Conservation (phyloP, 2,888 invertebrate species). For the Acronicta leporina region DNA sequence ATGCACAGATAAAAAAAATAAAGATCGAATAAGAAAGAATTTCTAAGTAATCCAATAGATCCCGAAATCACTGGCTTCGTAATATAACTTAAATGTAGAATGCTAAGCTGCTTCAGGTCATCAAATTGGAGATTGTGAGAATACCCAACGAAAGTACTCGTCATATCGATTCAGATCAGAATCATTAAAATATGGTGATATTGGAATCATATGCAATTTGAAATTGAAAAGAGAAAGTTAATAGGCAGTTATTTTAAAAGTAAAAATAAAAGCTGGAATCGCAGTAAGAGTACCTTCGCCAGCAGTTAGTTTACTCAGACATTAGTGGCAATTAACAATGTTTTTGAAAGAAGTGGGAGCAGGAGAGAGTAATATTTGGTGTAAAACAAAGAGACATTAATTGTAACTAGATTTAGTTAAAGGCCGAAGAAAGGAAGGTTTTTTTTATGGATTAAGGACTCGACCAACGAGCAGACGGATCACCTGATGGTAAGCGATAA, state of each 20-base stretch:
- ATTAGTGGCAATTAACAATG: slow-evolving; percentile 32
- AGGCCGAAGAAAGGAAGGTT: too few species aligned
- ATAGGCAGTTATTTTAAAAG: slow-evolving; percentile 42
- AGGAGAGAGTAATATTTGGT: slow-evolving; percentile 25
- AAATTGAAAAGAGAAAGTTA: slow-evolving; percentile 58
- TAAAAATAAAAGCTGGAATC: slow-evolving; percentile 46
- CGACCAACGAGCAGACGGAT: too few species aligned
- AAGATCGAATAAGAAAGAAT: too few species aligned
- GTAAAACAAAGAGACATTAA: slow-evolving; percentile 17
- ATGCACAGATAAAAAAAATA: too few species aligned
- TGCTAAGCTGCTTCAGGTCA: not conserved
- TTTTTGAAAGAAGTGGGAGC: slow-evolving; percentile 8
- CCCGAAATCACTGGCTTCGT: not conserved
- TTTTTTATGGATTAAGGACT: too few species aligned
- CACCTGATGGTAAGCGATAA: too few species aligned
- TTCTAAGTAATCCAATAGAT: too few species aligned
- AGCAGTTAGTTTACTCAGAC: slow-evolving; percentile 22
- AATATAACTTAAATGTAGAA: not conserved
- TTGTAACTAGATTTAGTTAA: too few species aligned
- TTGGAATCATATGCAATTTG: slow-evolving; percentile 23
- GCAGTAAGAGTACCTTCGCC: slow-evolving; percentile 26
- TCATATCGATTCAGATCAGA: slow-evolving; percentile 44
- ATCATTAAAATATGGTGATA: slow-evolving; percentile 36
- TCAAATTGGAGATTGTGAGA: slow-evolving; percentile 2
- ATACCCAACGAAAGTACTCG: slow-evolving; percentile 20